A percentile compares a stretch with the other conserved stretches of the same genome.
Evolutionary conservation across 2,888 invertebrate species (phyloP).

Genomic region (Capitulum mitella): DNA sequence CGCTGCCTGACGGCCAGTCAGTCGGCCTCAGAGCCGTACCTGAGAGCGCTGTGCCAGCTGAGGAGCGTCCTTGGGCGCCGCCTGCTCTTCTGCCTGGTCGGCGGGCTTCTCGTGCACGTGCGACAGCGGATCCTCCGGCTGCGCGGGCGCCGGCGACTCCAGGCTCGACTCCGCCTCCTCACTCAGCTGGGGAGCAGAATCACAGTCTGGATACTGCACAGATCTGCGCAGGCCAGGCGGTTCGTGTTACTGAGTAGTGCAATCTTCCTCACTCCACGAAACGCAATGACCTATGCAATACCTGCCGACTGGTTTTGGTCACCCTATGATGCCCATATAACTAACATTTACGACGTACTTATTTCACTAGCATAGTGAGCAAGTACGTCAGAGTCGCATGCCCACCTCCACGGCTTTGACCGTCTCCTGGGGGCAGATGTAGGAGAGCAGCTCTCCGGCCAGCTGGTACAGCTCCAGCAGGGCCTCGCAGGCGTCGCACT

Average conservation of each 20-base stretch:
- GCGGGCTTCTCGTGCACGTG: background rate
- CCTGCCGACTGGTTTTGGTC: no score
- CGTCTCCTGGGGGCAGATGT: slow-evolving; percentile 35
- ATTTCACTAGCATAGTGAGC: no score
- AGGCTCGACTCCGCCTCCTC: background rate
- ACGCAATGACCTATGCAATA: no score
- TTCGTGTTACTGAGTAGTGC: no score
- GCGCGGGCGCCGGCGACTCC: background rate
- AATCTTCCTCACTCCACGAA: no score
- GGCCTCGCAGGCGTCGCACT: slow-evolving; percentile 46
- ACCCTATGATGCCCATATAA: no score
- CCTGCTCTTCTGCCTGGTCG: background rate
- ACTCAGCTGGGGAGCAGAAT: background rate
- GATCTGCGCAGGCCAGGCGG: no score
- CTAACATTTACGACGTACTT: no score
- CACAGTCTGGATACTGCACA: no score
- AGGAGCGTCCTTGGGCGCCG: background rate
- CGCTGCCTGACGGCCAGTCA: no score
- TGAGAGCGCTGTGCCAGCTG: background rate
- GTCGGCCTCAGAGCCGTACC: no score
- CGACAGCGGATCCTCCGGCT: background rate
- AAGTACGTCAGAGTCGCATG: no score
- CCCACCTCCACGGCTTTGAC: background rate
- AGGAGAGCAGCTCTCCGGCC: slow-evolving; percentile 36
- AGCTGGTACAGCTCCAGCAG: slow-evolving; percentile 47